Conservation (phyloP, 2,113 vertebrate species). For the Barnardius zonarius region DNA sequence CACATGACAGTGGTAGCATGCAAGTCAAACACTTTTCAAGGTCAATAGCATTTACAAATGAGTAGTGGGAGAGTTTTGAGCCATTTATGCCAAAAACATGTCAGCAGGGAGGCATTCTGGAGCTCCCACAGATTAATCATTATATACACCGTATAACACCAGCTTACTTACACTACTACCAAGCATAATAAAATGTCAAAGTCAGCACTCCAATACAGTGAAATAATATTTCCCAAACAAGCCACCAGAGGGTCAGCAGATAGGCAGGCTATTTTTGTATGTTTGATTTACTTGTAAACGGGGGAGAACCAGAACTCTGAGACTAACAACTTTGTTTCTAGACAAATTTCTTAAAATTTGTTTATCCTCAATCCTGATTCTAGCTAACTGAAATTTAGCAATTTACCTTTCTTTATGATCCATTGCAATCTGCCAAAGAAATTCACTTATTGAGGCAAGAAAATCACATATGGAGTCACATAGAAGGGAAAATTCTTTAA, state of each 20-base stretch:
- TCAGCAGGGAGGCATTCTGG: neutral
- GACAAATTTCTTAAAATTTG: neutral
- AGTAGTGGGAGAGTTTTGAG: neutral
- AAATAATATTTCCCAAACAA: neutral
- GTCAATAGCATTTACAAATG: neutral
- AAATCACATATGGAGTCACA: neutral
- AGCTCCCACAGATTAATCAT: slow-evolving; percentile 48
- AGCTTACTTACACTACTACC: neutral
- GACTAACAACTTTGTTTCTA: neutral
- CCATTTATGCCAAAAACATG: neutral
- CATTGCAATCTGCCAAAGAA: neutral
- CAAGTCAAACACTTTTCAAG: neutral
- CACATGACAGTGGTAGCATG: neutral
- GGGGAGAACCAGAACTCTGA: neutral
- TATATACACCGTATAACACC: neutral
- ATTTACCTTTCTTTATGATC: neutral
- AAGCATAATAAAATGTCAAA: neutral
- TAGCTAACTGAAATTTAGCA: neutral
- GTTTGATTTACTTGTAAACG: neutral
- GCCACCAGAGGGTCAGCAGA: neutral
- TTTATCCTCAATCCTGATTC: neutral
- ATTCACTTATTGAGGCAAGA: neutral
- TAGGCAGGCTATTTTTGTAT: neutral
- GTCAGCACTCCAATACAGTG: neutral
- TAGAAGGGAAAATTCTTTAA: neutral